phyloP scores from a whole-genome alignment of 2,888 invertebrate species.

The Spilarctia lutea region DNA sequence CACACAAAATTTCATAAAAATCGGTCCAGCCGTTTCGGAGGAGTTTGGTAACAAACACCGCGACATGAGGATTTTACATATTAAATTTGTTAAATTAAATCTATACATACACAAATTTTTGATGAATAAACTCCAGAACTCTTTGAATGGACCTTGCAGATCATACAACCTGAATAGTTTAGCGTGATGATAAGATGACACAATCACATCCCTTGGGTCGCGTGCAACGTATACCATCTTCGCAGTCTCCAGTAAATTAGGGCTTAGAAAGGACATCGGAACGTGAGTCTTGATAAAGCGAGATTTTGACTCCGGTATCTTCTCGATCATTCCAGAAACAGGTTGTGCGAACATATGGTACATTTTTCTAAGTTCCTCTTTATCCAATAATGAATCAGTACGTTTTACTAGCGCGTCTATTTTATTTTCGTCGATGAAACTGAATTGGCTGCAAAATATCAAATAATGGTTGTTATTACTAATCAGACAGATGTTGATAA shows the following conservation, averaged over 20 bases:
- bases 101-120: conserved; percentile 12
- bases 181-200: conserved; percentile 91
- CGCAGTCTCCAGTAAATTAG: conserved; percentile 75
- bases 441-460: conserved; percentile 4
- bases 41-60: too few species aligned
- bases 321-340: conserved; percentile 29
- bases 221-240: conserved; percentile 91
- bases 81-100: too few species aligned
- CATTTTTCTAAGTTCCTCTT: conserved; percentile 11
- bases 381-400: not conserved
- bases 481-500: too few species aligned
- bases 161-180: conserved; percentile 85
- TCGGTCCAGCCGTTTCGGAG: not conserved
- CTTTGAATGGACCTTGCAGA: conserved; percentile 2
- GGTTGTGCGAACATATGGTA: conserved; percentile 16
- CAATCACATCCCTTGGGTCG: conserved; percentile 92
- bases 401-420: not conserved
- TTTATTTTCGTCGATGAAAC: not conserved
- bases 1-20: too few species aligned
- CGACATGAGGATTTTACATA: too few species aligned
- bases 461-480: too few species aligned
- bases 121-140: conserved; percentile 12
- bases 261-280: conserved; percentile 89
- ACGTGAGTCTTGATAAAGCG: conserved; percentile 91
- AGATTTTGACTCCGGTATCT: conserved; percentile 60